A percentile compares a stretch with the other conserved stretches of the same genome.
These are phyloP conservation scores for Acromyrmex echinatior DNA, from an alignment of 1,140 invertebrate species.

Conservation along the genomic window DNA sequence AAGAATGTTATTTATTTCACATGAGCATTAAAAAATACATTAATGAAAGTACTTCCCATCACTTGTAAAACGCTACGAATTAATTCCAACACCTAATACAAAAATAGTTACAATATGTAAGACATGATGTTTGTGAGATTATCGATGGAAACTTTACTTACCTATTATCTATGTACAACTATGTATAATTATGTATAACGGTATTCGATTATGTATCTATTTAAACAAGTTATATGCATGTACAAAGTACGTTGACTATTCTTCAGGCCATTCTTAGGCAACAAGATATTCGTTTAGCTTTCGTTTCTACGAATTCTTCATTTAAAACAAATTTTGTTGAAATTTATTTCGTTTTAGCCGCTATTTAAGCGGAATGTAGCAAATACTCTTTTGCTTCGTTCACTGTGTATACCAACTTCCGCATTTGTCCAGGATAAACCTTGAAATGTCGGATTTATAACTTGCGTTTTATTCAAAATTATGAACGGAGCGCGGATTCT, in stretches of 20 bases:
- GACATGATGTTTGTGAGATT: neutral
- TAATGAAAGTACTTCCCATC: no score
- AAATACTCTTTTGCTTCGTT: neutral
- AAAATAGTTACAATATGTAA: neutral
- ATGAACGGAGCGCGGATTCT: neutral
- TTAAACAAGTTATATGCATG: neutral
- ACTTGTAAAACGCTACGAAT: no score
- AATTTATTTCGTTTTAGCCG: neutral
- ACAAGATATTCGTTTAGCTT: neutral
- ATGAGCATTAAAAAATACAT: no score
- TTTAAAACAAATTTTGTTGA: neutral
- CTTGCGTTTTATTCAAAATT: constrained; percentile 31
- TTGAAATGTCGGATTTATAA: constrained; percentile 47
- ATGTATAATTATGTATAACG: neutral
- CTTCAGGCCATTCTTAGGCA: constrained; percentile 1
- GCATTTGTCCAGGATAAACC: constrained; percentile 16
- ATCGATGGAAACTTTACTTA: neutral
- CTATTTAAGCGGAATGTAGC: neutral
- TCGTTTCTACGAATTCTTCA: neutral
- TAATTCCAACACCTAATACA: no score
- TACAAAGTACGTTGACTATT: neutral
- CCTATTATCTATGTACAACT: neutral
- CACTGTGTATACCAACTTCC: constrained; percentile 21
- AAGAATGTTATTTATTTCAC: no score
- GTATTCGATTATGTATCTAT: neutral